phyloP scores from a whole-genome alignment of 2,888 invertebrate genomes.

The Cheilosia pagana region DNA sequence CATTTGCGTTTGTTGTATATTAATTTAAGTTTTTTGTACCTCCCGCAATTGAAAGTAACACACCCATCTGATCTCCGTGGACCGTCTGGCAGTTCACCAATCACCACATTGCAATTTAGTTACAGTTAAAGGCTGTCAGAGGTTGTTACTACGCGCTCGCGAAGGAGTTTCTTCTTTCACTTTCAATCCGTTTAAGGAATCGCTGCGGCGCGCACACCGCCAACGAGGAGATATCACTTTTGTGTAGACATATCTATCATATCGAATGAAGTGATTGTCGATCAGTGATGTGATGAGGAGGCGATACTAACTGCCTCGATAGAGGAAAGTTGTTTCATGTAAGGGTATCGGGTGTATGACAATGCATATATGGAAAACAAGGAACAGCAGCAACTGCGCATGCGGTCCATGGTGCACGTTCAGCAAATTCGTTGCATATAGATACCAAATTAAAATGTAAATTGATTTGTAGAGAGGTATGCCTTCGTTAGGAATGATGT shows the following conservation, averaged over 20 bases:
- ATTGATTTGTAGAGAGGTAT: constrained; percentile 4
- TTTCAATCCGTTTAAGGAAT: constrained; percentile 70
- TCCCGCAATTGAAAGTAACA: constrained; percentile 69
- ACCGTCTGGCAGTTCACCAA: constrained; percentile 38
- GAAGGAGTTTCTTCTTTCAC: constrained; percentile 70
- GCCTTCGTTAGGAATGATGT: constrained; percentile 60
- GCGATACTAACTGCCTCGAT: constrained; percentile 46
- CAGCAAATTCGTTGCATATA: constrained; percentile 37
- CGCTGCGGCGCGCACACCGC: constrained; percentile 15
- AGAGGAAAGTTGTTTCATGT: constrained; percentile 62
- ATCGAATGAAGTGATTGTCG: constrained; percentile 66
- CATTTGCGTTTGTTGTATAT: constrained; percentile 64
- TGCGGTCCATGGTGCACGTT: constrained; percentile 11
- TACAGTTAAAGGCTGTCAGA: constrained; percentile 47
- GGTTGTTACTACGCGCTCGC: constrained; percentile 38
- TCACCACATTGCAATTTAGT: constrained; percentile 34
- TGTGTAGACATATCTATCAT: constrained; percentile 46
- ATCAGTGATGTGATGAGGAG: constrained; percentile 54
- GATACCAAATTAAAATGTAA: constrained; percentile 34
- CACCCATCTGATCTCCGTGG: constrained; percentile 54
- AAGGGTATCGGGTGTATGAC: constrained; percentile 34
- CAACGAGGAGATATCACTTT: constrained; percentile 37
- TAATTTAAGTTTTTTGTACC: constrained; percentile 61
- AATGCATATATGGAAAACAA: constrained; percentile 62
- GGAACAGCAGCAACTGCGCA: constrained; percentile 45